phyloP scores from a whole-genome alignment of 2,888 invertebrate genomes.

The Notocelia uddmanniana region DNA sequence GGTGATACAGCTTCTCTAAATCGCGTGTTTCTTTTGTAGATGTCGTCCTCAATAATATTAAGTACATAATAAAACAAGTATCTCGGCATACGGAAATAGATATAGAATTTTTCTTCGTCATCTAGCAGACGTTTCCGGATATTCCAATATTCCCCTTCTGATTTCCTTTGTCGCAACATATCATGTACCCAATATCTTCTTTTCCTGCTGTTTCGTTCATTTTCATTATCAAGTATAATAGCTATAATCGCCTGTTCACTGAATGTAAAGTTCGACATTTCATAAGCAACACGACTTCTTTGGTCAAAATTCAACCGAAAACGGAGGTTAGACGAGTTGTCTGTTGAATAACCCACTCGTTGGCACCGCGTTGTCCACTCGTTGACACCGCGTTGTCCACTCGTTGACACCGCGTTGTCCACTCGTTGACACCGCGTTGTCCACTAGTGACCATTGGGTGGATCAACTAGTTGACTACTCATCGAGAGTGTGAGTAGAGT shows the following conservation, averaged over 20 bases:
- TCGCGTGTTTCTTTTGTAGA: too few relatives aligned
- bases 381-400: too few relatives aligned
- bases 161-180: conserved; percentile 28
- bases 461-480: conserved; percentile 42
- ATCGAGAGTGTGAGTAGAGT: too few relatives aligned
- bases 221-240: conserved; percentile 38
- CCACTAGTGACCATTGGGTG: conserved; percentile 41
- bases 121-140: conserved; percentile 38
- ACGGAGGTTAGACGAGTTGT: conserved; percentile 26
- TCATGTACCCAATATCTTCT: conserved; percentile 36
- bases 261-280: conserved; percentile 43
- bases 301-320: conserved; percentile 39
- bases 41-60: too few relatives aligned
- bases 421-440: too few relatives aligned
- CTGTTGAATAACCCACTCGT: conserved; percentile 2
- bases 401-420: conserved; percentile 36
- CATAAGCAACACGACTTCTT: conserved; percentile 42
- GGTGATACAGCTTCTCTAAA: too few relatives aligned
- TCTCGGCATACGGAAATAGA: too few relatives aligned
- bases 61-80: too few relatives aligned
- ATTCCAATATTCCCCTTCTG: conserved; percentile 42
- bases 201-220: conserved; percentile 35
- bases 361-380: conserved; percentile 37
- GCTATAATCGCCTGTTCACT: conserved; percentile 41
- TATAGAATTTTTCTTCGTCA: conserved; percentile 44